phyloP scores from a whole-genome alignment of 2,797 vertebrate genomes.

The Anabas testudineus region DNA sequence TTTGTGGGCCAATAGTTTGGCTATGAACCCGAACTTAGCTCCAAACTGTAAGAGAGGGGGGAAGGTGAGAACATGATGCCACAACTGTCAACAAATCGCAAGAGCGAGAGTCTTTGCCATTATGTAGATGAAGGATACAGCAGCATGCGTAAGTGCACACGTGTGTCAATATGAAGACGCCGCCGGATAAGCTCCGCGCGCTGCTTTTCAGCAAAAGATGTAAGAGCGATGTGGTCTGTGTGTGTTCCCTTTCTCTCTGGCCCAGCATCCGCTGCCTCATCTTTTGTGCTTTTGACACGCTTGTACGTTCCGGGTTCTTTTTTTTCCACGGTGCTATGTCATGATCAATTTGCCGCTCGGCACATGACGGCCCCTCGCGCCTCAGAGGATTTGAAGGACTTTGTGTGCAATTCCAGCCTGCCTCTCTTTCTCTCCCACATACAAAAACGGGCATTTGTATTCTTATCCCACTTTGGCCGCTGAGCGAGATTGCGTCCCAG shows the following conservation, averaged over 20 bases:
- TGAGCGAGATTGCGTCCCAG: constrained; percentile 60
- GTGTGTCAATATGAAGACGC: constrained; percentile 41
- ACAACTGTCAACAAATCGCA: neutral
- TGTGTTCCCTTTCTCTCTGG: constrained; percentile 73
- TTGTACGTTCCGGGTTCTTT: constrained; percentile 73
- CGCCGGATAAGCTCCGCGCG: constrained; percentile 46
- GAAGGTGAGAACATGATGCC: constrained; percentile 1
- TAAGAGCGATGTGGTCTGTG: constrained; percentile 60
- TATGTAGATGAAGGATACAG: neutral
- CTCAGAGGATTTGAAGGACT: constrained; percentile 81
- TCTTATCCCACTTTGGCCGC: constrained; percentile 69
- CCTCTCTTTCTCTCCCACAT: constrained; percentile 71
- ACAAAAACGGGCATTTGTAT: constrained; percentile 78
- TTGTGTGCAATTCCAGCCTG: constrained; percentile 76
- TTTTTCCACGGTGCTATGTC: constrained; percentile 75
- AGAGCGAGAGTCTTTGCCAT: neutral
- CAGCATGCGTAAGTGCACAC: neutral
- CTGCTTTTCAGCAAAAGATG: constrained; percentile 59
- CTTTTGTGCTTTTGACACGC: constrained; percentile 79
- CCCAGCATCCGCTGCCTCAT: constrained; percentile 68
- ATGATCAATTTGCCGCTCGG: constrained; percentile 84
- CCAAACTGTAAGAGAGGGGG: neutral
- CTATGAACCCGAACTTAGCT: constrained; percentile 22
- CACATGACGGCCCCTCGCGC: constrained; percentile 81
- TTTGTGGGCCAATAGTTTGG: constrained; percentile 23